Percentiles rank a stretch among this genome's conserved stretches.
phyloP scores from a whole-genome alignment of 2,797 vertebrate species.

The Neosilurus mollespiculum region DNA sequence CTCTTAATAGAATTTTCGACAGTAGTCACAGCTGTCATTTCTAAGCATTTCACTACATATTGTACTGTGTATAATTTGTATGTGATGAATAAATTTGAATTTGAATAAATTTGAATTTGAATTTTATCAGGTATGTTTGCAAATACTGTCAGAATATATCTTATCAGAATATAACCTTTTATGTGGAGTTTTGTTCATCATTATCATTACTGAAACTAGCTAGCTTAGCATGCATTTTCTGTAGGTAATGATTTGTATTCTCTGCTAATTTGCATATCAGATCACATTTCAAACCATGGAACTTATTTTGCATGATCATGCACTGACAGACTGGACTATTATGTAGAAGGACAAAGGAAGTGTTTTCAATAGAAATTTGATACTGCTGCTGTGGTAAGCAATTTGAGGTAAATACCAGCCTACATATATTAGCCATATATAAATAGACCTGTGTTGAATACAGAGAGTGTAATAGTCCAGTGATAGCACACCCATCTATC shows the following conservation, averaged over 20 bases:
- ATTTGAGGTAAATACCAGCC: not conserved
- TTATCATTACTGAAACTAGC: not conserved
- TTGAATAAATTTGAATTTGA: not conserved
- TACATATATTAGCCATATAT: not conserved
- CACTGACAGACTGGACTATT: too few relatives aligned
- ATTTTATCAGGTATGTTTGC: not conserved
- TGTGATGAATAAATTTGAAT: too few relatives aligned
- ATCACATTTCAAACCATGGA: not conserved
- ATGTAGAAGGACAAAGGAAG: not conserved
- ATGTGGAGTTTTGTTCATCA: not conserved
- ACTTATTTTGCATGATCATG: too few relatives aligned
- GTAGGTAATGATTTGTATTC: not conserved
- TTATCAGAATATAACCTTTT: too few relatives aligned
- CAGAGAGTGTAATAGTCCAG: not conserved
- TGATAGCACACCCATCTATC: not conserved
- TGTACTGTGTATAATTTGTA: too few relatives aligned
- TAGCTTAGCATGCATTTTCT: not conserved
- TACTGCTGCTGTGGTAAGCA: not conserved
- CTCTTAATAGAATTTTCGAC: too few relatives aligned
- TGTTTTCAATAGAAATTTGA: not conserved
- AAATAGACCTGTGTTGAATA: not conserved
- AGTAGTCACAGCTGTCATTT: too few relatives aligned
- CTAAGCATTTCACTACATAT: too few relatives aligned
- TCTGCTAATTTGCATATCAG: not conserved
- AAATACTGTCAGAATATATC: not conserved